Evolutionary conservation across 1,140 invertebrate species (phyloP).

Genomic region (Philopotamus ludificatus): DNA sequence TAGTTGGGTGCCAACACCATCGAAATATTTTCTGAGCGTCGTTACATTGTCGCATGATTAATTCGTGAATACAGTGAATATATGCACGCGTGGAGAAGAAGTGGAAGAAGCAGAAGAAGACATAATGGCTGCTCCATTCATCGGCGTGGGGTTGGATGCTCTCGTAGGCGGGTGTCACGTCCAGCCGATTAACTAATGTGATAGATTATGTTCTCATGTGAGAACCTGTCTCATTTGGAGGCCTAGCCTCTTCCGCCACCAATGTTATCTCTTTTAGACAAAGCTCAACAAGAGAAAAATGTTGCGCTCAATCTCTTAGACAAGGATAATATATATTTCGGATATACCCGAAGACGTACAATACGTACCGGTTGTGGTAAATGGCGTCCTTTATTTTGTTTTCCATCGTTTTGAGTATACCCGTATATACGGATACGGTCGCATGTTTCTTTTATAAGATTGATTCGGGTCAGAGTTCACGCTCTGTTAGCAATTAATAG

Average conservation of each 20-base stretch:
- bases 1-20: no score
- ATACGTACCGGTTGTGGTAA: no score
- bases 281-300: not conserved
- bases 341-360: no score
- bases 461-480: no score
- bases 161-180: conserved; percentile 26
- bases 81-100: not conserved
- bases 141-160: conserved; percentile 7
- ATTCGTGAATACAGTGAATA: not conserved
- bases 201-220: conserved; percentile 27
- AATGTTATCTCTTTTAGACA: not conserved
- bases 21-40: no score
- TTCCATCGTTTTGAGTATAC: no score
- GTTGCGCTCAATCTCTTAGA: not conserved
- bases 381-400: no score
- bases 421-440: no score
- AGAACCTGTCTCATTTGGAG: conserved; percentile 12
- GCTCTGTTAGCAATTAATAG: no score
- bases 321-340: not conserved
- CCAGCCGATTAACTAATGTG: conserved; percentile 30
- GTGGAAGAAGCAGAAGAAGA: not conserved
- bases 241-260: not conserved
- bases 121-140: not conserved
- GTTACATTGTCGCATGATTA: not conserved
- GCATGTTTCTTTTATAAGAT: no score